Conservation (phyloP, 2,113 vertebrate species). For the Ictalurus punctatus region DNA sequence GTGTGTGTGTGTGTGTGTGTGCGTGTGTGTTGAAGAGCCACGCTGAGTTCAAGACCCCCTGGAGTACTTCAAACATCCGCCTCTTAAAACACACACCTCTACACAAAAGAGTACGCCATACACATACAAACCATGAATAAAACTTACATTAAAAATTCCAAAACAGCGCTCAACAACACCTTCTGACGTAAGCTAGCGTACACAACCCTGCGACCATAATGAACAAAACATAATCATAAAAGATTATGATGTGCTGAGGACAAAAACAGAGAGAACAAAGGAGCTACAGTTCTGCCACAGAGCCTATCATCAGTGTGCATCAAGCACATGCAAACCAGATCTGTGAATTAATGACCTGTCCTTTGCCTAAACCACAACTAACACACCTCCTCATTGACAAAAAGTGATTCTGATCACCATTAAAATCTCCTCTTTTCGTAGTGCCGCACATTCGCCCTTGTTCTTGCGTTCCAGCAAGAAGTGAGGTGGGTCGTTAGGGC, state of each 20-base stretch:
- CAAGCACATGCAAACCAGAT: conserved; percentile 15
- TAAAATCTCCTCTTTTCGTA: conserved; percentile 4
- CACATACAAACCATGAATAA: neutral
- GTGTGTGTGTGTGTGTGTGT: conserved; percentile 8
- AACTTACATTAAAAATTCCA: neutral
- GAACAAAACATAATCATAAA: neutral
- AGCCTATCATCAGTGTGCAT: conserved; percentile 14
- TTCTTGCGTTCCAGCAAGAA: conserved; percentile 25
- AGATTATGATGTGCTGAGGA: neutral
- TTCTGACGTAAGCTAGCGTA: neutral
- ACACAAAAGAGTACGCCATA: neutral
- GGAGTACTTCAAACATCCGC: conserved; percentile 23
- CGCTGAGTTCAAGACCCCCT: conserved; percentile 49
- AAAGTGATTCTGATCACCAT: conserved; percentile 13
- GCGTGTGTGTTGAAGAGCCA: conserved; percentile 29
- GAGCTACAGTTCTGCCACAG: neutral
- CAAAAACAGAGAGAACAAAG: conserved; percentile 22
- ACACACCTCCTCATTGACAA: conserved; percentile 28
- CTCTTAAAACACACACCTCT: conserved; percentile 13
- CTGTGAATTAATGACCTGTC: conserved; percentile 28
- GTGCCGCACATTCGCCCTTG: conserved; percentile 13
- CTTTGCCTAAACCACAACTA: conserved; percentile 26
- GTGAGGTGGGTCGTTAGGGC: conserved; percentile 45
- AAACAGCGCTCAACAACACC: neutral
- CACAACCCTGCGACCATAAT: neutral